Evolutionary conservation across 2,888 invertebrate species (phyloP), one percentile per base, ranked within the genome.

Genomic region (Brachyptera putata): DNA sequence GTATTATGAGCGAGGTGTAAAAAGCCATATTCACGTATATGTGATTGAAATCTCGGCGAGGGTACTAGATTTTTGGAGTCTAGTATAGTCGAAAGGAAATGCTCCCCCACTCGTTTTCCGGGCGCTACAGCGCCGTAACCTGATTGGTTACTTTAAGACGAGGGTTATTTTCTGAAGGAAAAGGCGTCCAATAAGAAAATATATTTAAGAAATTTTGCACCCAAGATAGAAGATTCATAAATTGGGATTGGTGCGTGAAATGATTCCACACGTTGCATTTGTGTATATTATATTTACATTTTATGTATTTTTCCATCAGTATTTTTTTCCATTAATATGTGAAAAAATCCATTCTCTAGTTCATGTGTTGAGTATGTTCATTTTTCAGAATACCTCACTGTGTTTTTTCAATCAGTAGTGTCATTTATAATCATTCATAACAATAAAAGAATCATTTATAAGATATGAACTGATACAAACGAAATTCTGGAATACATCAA

Each of bases 121-220:
- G 11, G 53, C 22, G 36, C 16, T 3, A 18, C 53, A 3, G 26
- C 49, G 49, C 18, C 22, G 18, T 4, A 2, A 11, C 13, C 53
- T 53, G 36, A 53, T 53, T 53, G 53, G 53, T 53, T 53, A 53
- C 53, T 53, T 53, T 53, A 53, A 53, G 53, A 53, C 18, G 53
- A 34, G 53, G 22, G 36, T 34, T 53, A 53, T 53, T 53, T 53
- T 53, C 53, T 53, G 16, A 53, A n/a, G 53, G 34, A 53, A 53
- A 53, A 53, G 53, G 53, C 53, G 53, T 22, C 53, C 53, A 53
- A 53, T 53, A 53, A 53, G 53, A 53, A n/a, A 53, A 53, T 53
- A 18, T 53, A 16, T 53, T 36, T 53, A 53, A 34, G 34, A 36
- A 36, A 36, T 36, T 53, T 34, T 53, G 22, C 36, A 16, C 34